Evolutionary conservation across 2,888 invertebrate genomes (phyloP), one percentile per base, ranked within the genome.

Genomic region (Drosophila mimica): DNA sequence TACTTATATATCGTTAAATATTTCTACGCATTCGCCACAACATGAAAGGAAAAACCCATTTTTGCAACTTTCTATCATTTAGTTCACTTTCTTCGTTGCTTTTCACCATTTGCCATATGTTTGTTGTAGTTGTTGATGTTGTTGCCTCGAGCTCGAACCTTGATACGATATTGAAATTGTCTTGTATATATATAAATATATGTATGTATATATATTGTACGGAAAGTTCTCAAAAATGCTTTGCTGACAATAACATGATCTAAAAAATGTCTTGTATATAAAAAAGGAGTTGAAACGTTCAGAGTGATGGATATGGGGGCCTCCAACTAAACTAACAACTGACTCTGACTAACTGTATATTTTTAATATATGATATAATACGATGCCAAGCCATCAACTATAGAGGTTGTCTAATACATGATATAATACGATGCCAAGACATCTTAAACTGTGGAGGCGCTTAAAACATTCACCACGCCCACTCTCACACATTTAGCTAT

Each of bases 31-130:
- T 49, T 61, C 33, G 52, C 64, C 46, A 70, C 76, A 70, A 58
- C 57, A 65, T 59, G 76, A 72, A 76, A 81, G 84, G 82, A 76
- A 79, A 81, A 79, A 75, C 56, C 59, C 67, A 75, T 68, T 60
- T 74, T 73, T 70, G 68, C 86, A 79, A 79, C 80, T 53, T 34
- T 69, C 34, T 36, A 33, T 51, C 51, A 56, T 56, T 56, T 30
- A 25, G n/a, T 30, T 40, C 20, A n/a, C 46, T 72, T 82, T 82
- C 38, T 25, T 31, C 59, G 61, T 87, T 84, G 81, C 68, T 82
- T 86, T 86, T 86, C 85, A 86, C 85, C 85, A 84, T 86, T 87
- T 76, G 77, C 85, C 85, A 86, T 86, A 73, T 89, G 76, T 72
- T 65, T 75, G 75, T 70, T 40, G 68, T 74, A 67, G 67, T 60